Evolutionary conservation across 1,140 invertebrate species (phyloP).

Genomic region (Drosophila pruinosa): DNA sequence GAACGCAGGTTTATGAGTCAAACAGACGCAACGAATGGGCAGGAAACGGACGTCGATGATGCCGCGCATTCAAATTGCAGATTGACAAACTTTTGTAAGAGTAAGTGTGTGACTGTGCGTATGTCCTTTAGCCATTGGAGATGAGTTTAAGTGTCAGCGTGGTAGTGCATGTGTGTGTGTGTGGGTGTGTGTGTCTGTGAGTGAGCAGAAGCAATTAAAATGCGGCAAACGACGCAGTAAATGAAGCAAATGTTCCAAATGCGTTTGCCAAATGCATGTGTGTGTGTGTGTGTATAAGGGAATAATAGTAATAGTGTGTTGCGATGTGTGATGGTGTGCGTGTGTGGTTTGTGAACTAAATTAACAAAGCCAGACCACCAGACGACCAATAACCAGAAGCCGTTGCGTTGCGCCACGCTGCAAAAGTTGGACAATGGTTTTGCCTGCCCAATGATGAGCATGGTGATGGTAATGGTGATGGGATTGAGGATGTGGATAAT

Average conservation of each 20-base stretch:
- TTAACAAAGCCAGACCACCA: conserved; percentile 66
- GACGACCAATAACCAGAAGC: conserved; percentile 77
- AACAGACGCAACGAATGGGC: conserved; percentile 49
- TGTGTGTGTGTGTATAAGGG: conserved; percentile 18
- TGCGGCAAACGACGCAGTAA: conserved; percentile 80
- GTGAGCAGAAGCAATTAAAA: conserved; percentile 78
- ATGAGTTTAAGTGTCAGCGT: conserved; percentile 9
- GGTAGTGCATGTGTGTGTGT: conserved; percentile 3
- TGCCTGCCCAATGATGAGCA: conserved; percentile 1
- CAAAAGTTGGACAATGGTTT: conserved; percentile 59
- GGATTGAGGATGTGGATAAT: background rate
- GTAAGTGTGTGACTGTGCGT: conserved; percentile 1
- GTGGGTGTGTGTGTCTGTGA: conserved; percentile 27
- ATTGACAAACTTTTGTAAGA: conserved; percentile 70
- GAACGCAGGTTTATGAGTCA: conserved; percentile 70
- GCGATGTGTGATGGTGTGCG: conserved; percentile 14
- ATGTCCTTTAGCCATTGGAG: conserved; percentile 22
- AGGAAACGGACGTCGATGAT: conserved; percentile 62
- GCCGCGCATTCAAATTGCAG: conserved; percentile 75
- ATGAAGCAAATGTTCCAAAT: conserved; percentile 79
- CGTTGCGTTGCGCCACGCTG: conserved; percentile 51
- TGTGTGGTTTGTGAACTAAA: conserved; percentile 64
- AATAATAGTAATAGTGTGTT: conserved; percentile 31
- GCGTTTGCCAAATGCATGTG: conserved; percentile 69
- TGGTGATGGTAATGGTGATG: background rate